A percentile compares a stretch with the other conserved stretches of the same genome.
phyloP scores from a whole-genome alignment of 2,888 invertebrate species.

The Folsomia candida region DNA sequence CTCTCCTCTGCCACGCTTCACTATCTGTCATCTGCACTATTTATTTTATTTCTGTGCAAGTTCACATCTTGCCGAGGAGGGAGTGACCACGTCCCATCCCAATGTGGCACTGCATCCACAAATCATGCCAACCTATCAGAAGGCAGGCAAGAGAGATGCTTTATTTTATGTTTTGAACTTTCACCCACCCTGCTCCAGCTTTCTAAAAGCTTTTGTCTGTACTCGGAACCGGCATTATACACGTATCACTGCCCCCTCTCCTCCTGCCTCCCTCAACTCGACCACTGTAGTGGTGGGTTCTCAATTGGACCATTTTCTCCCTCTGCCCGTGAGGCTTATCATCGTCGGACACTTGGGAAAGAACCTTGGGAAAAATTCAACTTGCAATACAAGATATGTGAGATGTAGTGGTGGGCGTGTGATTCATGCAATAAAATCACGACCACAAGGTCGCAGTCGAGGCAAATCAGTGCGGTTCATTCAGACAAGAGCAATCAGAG shows the following conservation, averaged over 20 bases:
- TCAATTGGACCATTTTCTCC: too few relatives aligned
- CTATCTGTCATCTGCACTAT: slow-evolving; percentile 4
- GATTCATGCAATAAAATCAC: too few relatives aligned
- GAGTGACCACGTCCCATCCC: background rate
- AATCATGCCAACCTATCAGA: background rate
- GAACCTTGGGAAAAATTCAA: too few relatives aligned
- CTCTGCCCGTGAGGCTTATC: background rate
- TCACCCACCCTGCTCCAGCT: background rate
- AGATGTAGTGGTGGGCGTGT: too few relatives aligned
- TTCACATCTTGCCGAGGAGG: background rate
- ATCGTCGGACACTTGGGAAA: background rate
- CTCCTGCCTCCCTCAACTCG: too few relatives aligned
- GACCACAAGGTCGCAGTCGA: too few relatives aligned
- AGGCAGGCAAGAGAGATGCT: background rate
- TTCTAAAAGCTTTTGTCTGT: background rate
- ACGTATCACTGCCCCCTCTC: too few relatives aligned
- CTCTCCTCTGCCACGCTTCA: background rate
- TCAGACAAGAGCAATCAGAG: too few relatives aligned
- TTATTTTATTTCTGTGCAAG: background rate
- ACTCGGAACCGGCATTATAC: too few relatives aligned
- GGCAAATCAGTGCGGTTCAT: too few relatives aligned
- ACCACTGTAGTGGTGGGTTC: too few relatives aligned
- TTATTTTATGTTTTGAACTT: background rate
- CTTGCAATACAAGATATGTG: too few relatives aligned
- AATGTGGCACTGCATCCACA: background rate